phyloP scores from a whole-genome alignment of 2,888 invertebrate genomes.

The Rhyacophila evoluta region DNA sequence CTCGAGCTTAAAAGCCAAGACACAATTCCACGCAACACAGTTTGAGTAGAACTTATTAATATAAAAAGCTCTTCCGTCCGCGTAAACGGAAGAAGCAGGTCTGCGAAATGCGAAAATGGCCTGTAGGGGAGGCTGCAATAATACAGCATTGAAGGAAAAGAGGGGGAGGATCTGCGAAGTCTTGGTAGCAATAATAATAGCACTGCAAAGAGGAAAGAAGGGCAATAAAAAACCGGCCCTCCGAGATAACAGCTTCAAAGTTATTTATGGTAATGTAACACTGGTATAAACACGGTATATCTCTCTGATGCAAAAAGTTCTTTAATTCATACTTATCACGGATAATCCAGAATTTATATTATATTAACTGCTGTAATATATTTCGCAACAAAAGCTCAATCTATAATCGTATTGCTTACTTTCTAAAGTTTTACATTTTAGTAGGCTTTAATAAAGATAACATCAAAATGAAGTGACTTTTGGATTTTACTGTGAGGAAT shows the following conservation, averaged over 20 bases:
- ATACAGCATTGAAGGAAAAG: background rate
- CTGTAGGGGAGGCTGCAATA: background rate
- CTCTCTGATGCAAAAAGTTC: background rate
- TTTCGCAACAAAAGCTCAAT: too few relatives aligned
- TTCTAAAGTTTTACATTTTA: too few relatives aligned
- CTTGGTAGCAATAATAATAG: slow-evolving; percentile 7
- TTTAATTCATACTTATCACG: slow-evolving; percentile 18
- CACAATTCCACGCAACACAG: background rate
- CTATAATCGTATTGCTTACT: too few relatives aligned
- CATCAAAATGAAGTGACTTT: too few relatives aligned
- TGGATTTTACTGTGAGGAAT: too few relatives aligned
- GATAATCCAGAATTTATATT: background rate
- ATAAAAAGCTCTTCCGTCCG: background rate
- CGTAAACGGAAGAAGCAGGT: background rate
- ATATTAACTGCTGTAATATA: too few relatives aligned
- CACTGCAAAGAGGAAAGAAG: background rate
- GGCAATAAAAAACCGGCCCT: slow-evolving; percentile 24
- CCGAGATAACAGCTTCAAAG: slow-evolving; percentile 20
- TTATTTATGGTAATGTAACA: slow-evolving; percentile 17
- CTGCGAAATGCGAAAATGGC: background rate
- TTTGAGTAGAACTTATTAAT: background rate
- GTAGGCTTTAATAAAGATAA: too few relatives aligned
- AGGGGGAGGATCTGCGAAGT: background rate
- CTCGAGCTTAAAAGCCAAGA: too few relatives aligned
- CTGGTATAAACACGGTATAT: background rate